Base-by-base conservation (phyloP, 2,888 invertebrate species). In the Dynastes tityus region DNA sequence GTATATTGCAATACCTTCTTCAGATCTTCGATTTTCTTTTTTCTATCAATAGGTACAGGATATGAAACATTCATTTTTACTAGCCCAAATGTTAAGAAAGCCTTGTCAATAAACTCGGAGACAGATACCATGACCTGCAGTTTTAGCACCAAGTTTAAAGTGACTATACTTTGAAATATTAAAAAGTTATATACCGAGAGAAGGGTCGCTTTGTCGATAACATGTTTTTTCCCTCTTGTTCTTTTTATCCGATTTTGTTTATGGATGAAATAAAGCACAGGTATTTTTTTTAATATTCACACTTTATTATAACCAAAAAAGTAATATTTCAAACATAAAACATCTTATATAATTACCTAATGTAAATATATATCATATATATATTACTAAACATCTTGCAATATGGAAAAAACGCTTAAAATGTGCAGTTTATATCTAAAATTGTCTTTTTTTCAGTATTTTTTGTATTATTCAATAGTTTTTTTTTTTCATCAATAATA, bases 371-470 rank as follows among this genome's bases (percentile, higher is more conserved):
- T 63, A 63, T 63, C 32, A 85, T 87, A 86, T 86, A 79, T 78
- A 82, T 82, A 82, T 55, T 80, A 82, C 86, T 88, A 88, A 87
- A 88, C 87, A 88, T 87, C 86, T 88, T 88, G 87, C 87, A 85
- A 45, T 87, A 88, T 88, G 87, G 87, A 88, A 88, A 88, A 87
- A 88, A 87, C 88, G 87, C 82, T 87, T 87, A 84, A 88, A 86
- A 86, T 87, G 88, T 88, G 88, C 88, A 87, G 84, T 86, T 84
- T 86, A 84, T 86, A 84, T 86, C 86, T 87, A 87, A 85, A 87
- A 87, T 83, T 87, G 87, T 87, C 86, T 88, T 88, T 86, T 85
- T 84, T 85, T 78, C 58, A 77, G 77, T 76, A 75, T 79, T 74
- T 79, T 68, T 49, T 22, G 55, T 11, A 13, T 63, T 63, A 27